Evolutionary conservation across 2,888 invertebrate genomes (phyloP), one percentile per base, ranked within the genome.

Genomic region (Hedychridium roseum): DNA sequence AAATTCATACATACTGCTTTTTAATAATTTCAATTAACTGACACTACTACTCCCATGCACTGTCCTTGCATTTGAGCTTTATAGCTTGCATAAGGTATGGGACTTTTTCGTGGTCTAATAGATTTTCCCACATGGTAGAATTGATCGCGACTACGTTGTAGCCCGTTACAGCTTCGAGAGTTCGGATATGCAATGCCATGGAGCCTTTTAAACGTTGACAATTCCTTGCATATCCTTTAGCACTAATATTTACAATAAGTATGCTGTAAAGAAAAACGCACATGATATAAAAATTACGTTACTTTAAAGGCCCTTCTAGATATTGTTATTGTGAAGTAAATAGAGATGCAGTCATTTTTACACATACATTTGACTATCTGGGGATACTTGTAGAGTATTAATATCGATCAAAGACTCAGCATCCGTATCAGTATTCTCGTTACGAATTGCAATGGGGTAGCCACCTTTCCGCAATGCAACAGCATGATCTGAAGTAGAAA

Each of bases 81-180:
- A 88, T 79, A 72, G 83, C 82, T 30, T 85, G 80, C 82, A 87
- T 83, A 23, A 90, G 73, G 68, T 84, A 88, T 0, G 86, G 85
- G 51, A 86, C 83, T 61, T 83, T 84, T 73, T 89, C 87, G 61
- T 82, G 80, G 30, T 82, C 79, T 0, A 82, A 80, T 3, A 88
- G 73, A 2, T 69, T 68, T 3, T 78, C 62, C 88, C 88, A 89
- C 44, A 80, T 78, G 28, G 66, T 70, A 9, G 80, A 60, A 65
- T 84, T 82, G 36, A 90, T 70, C 0, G 84, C 79, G 1, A 88
- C 81, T 0, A 85, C 80, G 0, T 79, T 80, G 64, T 81, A 81
- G n/a, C 85, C 85, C 18, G 62, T 47, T 46, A 81, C 78, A 18
- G 80, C 76, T 74, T 87, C 86, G 32, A 88, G 66, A 2, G 83